Evolutionary conservation across 35 echinoderm and acorn worm species (phyloP).

Genomic region (Apostichopus parvimensis): DNA sequence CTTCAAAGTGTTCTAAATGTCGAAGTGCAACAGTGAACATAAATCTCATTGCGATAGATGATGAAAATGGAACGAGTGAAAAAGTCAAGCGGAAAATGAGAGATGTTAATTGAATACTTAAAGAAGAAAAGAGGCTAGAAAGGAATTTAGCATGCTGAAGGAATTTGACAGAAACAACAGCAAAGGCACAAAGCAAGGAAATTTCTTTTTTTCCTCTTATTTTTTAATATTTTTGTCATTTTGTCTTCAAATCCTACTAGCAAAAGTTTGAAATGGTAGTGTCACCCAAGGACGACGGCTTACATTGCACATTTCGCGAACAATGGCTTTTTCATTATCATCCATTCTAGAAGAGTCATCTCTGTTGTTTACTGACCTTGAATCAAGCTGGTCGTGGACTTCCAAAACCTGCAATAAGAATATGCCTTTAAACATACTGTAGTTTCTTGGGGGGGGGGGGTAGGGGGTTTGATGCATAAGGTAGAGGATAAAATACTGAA

Average conservation of each 20-base stretch:
- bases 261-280: conserved; percentile 15
- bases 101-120: neutral
- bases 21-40: too few relatives aligned
- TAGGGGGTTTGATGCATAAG: neutral
- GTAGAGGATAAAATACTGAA: neutral
- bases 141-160: neutral
- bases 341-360: conserved; percentile 77
- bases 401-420: conserved; percentile 85
- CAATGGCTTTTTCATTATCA: conserved; percentile 97
- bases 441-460: neutral
- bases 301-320: conserved; percentile 99
- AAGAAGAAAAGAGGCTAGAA: neutral
- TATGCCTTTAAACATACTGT: conserved; percentile 25
- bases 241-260: neutral
- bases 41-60: too few relatives aligned
- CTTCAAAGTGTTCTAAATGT: too few relatives aligned
- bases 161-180: neutral
- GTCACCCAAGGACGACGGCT: conserved; percentile 48
- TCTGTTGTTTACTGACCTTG: conserved; percentile 53
- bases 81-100: neutral
- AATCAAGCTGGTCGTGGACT: conserved; percentile 93
- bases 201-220: neutral
- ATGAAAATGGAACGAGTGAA: neutral
- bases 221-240: neutral
- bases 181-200: neutral